Evolutionary conservation across 1,140 invertebrate genomes (phyloP), one percentile per base, ranked within the genome.

Genomic region (Drosophila asahinai): DNA sequence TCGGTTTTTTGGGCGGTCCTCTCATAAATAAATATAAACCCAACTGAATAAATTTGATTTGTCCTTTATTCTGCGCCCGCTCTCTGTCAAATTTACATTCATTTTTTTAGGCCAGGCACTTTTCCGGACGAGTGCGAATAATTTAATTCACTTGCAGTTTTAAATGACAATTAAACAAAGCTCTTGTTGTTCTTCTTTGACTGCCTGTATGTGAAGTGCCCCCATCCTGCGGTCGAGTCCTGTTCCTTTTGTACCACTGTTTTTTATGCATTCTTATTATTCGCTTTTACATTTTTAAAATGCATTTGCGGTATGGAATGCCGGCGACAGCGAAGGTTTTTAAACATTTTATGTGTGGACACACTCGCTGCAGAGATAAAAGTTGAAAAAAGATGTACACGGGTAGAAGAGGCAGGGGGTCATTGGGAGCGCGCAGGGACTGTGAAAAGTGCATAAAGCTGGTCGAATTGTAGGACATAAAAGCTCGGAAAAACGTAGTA

Each of bases 141-240:
- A 84, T 84, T 86, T 81, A 86, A 84, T 86, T 86, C 68, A 73
- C 64, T 81, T 63, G 65, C 74, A 77, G 73, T 61, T 83, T 57
- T 79, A 83, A 77, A 68, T 70, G 64, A 84, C 63, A 77, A 81
- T 73, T 64, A 80, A 83, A 80, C 25, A 73, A 48, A 22, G 45
- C 74, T 73, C 51, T 48, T 81, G 80, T 77, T 64, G 43, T 45
- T 78, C 65, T 70, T n/a, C 63, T 51, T 55, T 68, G 75, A 47
- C 52, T 72, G 58, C 62, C 51, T 78, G 74, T 36, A 70, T 77
- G 55, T 77, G 63, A 77, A 77, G 74, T 77, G 74, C 73, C 74
- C 40, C 74, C 75, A 77, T 77, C 54, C 58, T 68, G 75, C 45
- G 75, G 75, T 68, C 27, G 63, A 12, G 51, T 59, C 73, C 70